Evolutionary conservation across 2,797 vertebrate species (phyloP).

Genomic region (Gephyroberyx darwinii): DNA sequence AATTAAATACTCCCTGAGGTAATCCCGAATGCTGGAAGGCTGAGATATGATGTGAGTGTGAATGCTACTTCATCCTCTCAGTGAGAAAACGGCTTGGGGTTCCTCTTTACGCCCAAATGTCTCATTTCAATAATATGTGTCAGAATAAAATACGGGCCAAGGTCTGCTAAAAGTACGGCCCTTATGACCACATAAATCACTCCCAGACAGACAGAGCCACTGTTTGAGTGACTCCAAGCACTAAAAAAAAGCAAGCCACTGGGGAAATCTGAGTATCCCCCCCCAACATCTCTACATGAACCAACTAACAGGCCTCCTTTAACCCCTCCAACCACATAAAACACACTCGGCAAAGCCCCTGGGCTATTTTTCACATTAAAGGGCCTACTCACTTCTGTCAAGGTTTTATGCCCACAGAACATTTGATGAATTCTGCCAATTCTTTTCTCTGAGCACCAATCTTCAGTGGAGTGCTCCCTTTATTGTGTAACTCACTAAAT

Average conservation of each 20-base stretch:
- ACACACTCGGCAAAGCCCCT: constrained; percentile 66
- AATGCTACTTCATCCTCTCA: constrained; percentile 45
- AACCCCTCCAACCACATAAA: constrained; percentile 82
- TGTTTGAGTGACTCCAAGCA: constrained; percentile 74
- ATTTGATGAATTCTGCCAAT: constrained; percentile 80
- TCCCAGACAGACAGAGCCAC: constrained; percentile 77
- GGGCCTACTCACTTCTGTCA: constrained; percentile 50
- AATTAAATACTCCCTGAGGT: constrained; percentile 66
- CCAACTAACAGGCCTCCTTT: constrained; percentile 73
- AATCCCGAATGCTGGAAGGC: constrained; percentile 45
- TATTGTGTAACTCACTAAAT: constrained; percentile 59
- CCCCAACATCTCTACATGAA: constrained; percentile 76
- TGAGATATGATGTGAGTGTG: constrained; percentile 48
- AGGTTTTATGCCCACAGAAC: constrained; percentile 65
- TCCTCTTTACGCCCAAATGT: constrained; percentile 78
- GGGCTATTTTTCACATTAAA: constrained; percentile 80
- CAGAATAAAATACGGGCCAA: constrained; percentile 83
- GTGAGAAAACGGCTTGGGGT: constrained; percentile 55
- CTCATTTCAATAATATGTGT: constrained; percentile 87
- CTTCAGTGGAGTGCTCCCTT: constrained; percentile 64
- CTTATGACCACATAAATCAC: constrained; percentile 87
- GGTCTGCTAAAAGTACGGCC: constrained; percentile 74
- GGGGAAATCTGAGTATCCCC: constrained; percentile 86
- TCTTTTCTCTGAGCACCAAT: constrained; percentile 72
- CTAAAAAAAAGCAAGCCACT: constrained; percentile 70